Base-by-base conservation (phyloP, 2,113 vertebrate species). In the Corythornis cristatus region DNA sequence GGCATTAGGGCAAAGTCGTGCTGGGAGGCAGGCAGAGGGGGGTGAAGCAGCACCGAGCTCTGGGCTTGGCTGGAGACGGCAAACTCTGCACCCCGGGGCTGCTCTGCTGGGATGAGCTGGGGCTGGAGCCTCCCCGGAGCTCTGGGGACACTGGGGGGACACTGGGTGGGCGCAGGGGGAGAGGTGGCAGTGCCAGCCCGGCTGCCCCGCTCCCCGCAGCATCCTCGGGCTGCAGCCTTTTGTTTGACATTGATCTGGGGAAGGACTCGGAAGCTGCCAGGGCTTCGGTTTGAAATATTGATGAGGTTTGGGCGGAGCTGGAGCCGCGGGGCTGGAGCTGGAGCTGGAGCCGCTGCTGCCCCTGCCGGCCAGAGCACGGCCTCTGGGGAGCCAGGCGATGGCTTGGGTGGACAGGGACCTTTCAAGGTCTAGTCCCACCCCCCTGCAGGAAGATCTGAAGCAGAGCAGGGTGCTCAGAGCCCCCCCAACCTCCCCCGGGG, bases 161-260 rank as follows among this genome's bases (percentile, higher is more conserved):
- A 46, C 45, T 46, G 16, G 45, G 19, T 18, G 13, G 45, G 45
- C 9, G 8, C 17, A 18, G 45, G 70, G 40, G 85, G 78, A 58
- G 92, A 33, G 5, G 42, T 10, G 67, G 4, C 1, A 5, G 42
- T 26, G 90, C 77, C 75, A 72, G 64, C 28, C 35, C 4, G 43
- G 26, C 37, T 37, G 29, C 79, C 45, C 17, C 2, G 3, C 53
- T 60, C 1, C 4, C 74, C 20, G 51, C 68, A 88, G 64, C 68
- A 15, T 83, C 84, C 68, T 83, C 72, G 4, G 6, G 5, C 60
- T 57, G 8, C 90, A 71, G 76, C 80, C 53, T 89, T 88, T 78
- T 75, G 88, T 93, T 90, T 29, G 62, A 22, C 87, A 93, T 95
- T 51, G 92, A 95, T 91, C 93, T 6, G 13, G 2, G 3, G 15